phyloP scores from a whole-genome alignment of 2,113 vertebrate species.

The Zapornia atra region DNA sequence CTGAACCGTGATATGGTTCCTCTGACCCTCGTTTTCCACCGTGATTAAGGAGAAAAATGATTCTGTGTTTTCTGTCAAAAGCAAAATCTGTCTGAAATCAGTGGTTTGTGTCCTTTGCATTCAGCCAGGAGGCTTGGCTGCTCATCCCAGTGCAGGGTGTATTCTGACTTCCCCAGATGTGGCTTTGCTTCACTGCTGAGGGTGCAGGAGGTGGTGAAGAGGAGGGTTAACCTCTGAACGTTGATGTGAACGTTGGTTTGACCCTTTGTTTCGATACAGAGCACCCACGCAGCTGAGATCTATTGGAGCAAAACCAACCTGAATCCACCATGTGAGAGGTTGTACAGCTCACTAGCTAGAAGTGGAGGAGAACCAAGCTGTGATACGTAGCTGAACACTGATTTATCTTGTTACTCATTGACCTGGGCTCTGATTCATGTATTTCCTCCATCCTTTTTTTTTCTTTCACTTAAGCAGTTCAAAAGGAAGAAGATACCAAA shows the following conservation, averaged over 20 bases:
- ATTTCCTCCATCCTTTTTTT: not conserved
- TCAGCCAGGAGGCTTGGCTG: not conserved
- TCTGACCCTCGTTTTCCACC: not conserved
- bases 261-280: not conserved
- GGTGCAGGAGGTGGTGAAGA: not conserved
- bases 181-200: not conserved
- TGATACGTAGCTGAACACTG: not conserved
- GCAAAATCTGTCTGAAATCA: not conserved
- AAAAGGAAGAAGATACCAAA: not conserved
- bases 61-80: not conserved
- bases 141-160: not conserved
- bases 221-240: not conserved
- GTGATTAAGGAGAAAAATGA: not conserved
- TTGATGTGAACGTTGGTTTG: not conserved
- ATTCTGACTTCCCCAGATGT: no score
- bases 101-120: not conserved
- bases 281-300: not conserved
- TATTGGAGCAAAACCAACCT: not conserved
- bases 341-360: accelerated
- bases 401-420: not conserved
- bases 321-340: not conserved
- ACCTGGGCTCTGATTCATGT: not conserved
- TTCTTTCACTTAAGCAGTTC: not conserved
- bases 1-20: not conserved
- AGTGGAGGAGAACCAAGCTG: not conserved